These are phyloP conservation scores for Ochotona curzoniae DNA, from an alignment of 2,113 vertebrate genomes.

Conservation along the genomic window DNA sequence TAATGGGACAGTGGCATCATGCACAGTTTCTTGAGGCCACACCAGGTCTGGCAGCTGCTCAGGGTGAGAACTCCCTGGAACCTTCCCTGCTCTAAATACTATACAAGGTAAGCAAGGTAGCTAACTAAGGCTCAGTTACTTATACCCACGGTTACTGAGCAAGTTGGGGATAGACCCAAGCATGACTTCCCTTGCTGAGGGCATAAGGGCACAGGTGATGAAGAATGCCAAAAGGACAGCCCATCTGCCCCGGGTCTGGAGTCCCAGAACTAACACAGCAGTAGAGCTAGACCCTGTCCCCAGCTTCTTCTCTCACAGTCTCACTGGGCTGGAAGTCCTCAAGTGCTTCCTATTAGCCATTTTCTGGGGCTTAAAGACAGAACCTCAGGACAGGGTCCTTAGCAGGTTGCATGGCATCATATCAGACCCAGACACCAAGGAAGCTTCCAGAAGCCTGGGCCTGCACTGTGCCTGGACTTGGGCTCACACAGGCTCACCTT, in stretches of 20 bases:
- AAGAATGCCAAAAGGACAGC: not conserved
- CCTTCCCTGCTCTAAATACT: not conserved
- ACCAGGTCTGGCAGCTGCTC: not conserved
- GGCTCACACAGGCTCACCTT: not conserved
- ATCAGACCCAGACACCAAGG: not conserved
- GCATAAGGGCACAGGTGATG: not conserved
- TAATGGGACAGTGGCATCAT: not conserved
- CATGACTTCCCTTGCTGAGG: not conserved
- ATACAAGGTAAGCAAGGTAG: not conserved
- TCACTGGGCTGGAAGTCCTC: not conserved
- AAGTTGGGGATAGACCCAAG: not conserved
- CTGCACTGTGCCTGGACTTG: not conserved
- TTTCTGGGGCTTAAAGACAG: not conserved
- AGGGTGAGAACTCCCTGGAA: not conserved
- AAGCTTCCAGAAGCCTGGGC: not conserved
- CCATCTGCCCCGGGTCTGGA: not conserved
- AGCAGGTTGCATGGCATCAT: not conserved
- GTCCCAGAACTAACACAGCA: not conserved
- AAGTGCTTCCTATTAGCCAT: not conserved
- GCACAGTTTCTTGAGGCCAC: not conserved
- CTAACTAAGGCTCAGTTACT: conserved; percentile 1
- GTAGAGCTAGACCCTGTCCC: not conserved
- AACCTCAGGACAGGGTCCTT: not conserved
- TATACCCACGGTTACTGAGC: not conserved
- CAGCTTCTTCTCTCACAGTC: not conserved